phyloP scores from a whole-genome alignment of 2,888 invertebrate genomes.

The Gordius sp. region DNA sequence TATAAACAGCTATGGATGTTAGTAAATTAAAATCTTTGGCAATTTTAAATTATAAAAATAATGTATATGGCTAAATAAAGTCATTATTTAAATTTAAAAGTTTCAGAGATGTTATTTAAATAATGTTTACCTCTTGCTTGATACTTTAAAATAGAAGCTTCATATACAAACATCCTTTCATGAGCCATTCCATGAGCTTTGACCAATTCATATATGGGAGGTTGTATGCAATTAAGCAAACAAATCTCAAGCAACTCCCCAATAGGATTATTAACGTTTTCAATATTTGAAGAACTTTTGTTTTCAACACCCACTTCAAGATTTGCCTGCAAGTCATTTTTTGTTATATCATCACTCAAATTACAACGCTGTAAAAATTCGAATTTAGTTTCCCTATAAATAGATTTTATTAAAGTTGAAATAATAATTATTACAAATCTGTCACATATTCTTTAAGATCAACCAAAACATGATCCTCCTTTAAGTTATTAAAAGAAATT shows the following conservation, averaged over 20 bases:
- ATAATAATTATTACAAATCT: no score
- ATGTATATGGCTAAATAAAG: no score
- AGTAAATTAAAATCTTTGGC: no score
- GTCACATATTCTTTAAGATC: not conserved
- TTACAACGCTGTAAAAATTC: no score
- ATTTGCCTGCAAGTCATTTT: not conserved
- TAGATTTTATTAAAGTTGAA: no score
- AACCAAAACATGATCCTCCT: not conserved
- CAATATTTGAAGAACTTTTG: not conserved
- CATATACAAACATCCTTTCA: not conserved
- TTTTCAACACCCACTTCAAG: not conserved
- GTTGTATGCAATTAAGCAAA: not conserved
- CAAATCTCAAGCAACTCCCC: conserved; percentile 10
- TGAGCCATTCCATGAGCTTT: conserved; percentile 12
- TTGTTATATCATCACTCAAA: no score
- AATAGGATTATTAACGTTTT: not conserved
- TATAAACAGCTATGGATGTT: no score
- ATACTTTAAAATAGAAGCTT: not conserved
- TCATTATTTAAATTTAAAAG: no score
- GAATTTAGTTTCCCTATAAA: no score
- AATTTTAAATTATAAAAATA: no score
- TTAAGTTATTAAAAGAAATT: not conserved
- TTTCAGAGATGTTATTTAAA: no score
- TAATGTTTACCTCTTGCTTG: conserved; percentile 2
- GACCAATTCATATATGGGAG: not conserved